A percentile compares a stretch with the other conserved stretches of the same genome.
phyloP scores from a whole-genome alignment of 2,888 invertebrate species.

The Cecidostiba fungosa region DNA sequence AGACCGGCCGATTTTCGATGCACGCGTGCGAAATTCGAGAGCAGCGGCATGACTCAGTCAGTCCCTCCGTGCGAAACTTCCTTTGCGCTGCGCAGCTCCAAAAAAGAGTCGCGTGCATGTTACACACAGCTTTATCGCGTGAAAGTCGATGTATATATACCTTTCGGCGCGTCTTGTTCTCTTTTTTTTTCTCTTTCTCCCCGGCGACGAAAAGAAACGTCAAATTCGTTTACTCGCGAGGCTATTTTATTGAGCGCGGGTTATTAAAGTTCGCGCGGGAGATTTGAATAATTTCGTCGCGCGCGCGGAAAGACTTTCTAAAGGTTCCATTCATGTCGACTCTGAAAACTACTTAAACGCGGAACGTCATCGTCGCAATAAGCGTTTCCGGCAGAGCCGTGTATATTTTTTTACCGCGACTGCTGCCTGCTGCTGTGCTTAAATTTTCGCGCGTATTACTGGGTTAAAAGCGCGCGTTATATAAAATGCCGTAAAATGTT shows the following conservation, averaged over 20 bases:
- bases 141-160: conserved; percentile 46
- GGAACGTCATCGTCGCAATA: conserved; percentile 11
- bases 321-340: conserved; percentile 49
- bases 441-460: conserved; percentile 13
- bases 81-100: conserved; percentile 6
- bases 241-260: conserved; percentile 8
- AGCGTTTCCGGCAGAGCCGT: conserved; percentile 40
- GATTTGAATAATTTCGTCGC: conserved; percentile 44
- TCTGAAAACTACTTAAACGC: conserved; percentile 31
- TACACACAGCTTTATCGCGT: conserved; percentile 55
- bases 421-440: not conserved
- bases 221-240: conserved; percentile 45
- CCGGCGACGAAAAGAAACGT: conserved; percentile 33
- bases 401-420: conserved; percentile 1
- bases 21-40: conserved; percentile 46
- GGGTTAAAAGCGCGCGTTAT: conserved; percentile 41
- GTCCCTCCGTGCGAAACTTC: conserved; percentile 32
- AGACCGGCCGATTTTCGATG: conserved; percentile 35
- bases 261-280: conserved; percentile 20
- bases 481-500: conserved; percentile 23
- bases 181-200: not conserved
- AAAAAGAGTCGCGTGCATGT: conserved; percentile 23
- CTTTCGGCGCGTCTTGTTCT: conserved; percentile 9
- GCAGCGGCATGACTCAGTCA: conserved; percentile 21
- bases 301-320: conserved; percentile 51